Evolutionary conservation across 2,797 vertebrate species (phyloP).

Genomic region (Melanotaenia boesemani): DNA sequence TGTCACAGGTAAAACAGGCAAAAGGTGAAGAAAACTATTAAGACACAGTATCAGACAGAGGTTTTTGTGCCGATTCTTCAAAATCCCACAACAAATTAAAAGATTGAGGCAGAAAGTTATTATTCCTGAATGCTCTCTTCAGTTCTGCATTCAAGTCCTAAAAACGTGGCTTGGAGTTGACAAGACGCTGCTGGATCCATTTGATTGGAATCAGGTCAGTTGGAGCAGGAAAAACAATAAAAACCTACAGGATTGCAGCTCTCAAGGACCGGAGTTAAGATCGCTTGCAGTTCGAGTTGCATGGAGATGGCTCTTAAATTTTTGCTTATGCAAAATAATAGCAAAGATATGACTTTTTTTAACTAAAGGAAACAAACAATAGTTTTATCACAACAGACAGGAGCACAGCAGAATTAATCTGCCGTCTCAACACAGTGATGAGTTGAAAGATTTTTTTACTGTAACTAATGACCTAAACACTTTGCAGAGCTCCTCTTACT

Average conservation of each 20-base stretch:
- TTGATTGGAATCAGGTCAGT: too few relatives aligned
- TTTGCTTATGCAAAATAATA: not conserved
- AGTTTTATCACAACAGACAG: not conserved
- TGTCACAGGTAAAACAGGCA: slow-evolving; percentile 24
- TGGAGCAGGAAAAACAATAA: too few relatives aligned
- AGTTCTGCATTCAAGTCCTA: not conserved
- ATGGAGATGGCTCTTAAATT: not conserved
- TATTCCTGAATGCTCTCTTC: too few relatives aligned
- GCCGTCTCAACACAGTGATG: not conserved
- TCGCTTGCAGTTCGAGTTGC: not conserved
- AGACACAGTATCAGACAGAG: slow-evolving; percentile 20
- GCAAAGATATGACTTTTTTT: not conserved
- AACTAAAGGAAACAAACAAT: not conserved
- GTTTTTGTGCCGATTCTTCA: not conserved
- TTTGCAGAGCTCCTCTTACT: not conserved
- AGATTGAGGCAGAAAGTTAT: slow-evolving; percentile 5
- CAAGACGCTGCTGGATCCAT: too few relatives aligned
- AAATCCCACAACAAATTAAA: slow-evolving; percentile 21
- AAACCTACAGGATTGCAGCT: too few relatives aligned
- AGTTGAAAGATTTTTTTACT: not conserved
- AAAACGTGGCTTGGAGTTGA: not conserved
- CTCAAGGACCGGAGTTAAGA: too few relatives aligned
- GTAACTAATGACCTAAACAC: not conserved
- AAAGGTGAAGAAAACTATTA: slow-evolving; percentile 32
- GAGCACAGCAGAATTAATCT: not conserved